Evolutionary conservation across 2,113 vertebrate genomes (phyloP).

Genomic region (Anolis sagrei): DNA sequence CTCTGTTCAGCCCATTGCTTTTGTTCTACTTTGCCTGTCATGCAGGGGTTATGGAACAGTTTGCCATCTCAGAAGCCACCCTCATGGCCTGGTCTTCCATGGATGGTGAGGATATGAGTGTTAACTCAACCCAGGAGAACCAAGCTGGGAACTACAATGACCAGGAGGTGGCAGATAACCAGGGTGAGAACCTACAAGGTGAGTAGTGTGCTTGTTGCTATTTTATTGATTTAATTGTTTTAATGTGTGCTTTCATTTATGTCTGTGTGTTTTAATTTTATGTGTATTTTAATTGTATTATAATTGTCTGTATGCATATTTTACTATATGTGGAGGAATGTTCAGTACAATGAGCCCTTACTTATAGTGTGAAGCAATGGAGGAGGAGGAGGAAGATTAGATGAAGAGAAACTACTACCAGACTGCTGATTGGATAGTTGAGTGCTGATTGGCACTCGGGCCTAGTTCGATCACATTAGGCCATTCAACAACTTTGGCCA

Average conservation of each 20-base stretch:
- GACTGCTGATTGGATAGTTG: too few species aligned
- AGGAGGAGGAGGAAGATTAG: too few species aligned
- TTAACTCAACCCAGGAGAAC: slow-evolving; percentile 94
- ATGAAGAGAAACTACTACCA: too few species aligned
- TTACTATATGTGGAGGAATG: not conserved
- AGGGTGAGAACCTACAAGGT: slow-evolving; percentile 70
- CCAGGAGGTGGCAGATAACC: slow-evolving; percentile 90
- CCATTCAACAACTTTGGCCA: too few species aligned
- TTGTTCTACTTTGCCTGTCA: not conserved
- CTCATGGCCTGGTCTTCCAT: slow-evolving; percentile 96
- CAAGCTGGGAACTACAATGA: slow-evolving; percentile 89
- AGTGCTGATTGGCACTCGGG: too few species aligned
- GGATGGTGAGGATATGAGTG: slow-evolving; percentile 93
- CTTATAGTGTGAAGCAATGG: not conserved
- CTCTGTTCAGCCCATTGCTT: not conserved
- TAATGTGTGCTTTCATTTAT: too few species aligned
- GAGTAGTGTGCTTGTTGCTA: not conserved
- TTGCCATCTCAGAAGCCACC: slow-evolving; percentile 96
- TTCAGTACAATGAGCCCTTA: not conserved
- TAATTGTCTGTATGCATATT: not conserved
- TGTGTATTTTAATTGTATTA: too few species aligned
- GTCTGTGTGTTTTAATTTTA: too few species aligned
- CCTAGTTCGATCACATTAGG: too few species aligned
- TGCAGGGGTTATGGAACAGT: slow-evolving; percentile 95
- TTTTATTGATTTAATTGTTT: too few species aligned